Evolutionary conservation across 2,797 vertebrate species (phyloP), one percentile per base, ranked within the genome.

Genomic region (Cyclura pinguis): DNA sequence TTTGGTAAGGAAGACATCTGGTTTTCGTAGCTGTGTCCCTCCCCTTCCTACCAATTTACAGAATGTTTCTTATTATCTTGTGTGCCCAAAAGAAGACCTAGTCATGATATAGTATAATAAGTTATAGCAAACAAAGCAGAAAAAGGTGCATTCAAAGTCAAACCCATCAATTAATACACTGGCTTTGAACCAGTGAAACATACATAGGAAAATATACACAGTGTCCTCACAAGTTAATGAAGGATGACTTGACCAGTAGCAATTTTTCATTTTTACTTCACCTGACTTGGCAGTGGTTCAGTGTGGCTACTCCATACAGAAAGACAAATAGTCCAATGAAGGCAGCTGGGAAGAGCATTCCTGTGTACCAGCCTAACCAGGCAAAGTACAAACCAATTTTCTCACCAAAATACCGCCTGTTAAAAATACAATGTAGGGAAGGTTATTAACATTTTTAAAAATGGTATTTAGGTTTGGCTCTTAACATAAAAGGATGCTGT

Each of bases 251-350:
- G 20, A 86, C 22, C 72, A 47, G 38, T 47, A 47, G 38, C 62
- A 52, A 72, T 29, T 55, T 57, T 78, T 89, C 50, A 52, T 55
- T 74, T 89, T 59, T 84, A 91, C 82, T 0, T 93, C 98, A 99
- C 98, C 98, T 99, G 98, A 99, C 98, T 98, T 98, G 98, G 97
- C 98, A 99, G 97, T 98, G 98, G 95, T 98, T 98, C 97, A 99
- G 89, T 80, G 98, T 99, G 94, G 98, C 98, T 95, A 98, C 91
- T 88, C 98, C 98, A 0, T 99, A 99, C 87, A 99, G 92, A 95
- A 99, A 99, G 91, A 99, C 98, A 88, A 98, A 97, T n/a, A 99
- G 92, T 78, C 98, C 98, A 24, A 99, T 98, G 93, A 99, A 97
- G 76, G 98, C 98, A 9, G 98, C 98, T 82, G 98, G 98, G 96